phyloP scores from a whole-genome alignment of 1,140 invertebrate genomes.

The Drosophila novamexicana region DNA sequence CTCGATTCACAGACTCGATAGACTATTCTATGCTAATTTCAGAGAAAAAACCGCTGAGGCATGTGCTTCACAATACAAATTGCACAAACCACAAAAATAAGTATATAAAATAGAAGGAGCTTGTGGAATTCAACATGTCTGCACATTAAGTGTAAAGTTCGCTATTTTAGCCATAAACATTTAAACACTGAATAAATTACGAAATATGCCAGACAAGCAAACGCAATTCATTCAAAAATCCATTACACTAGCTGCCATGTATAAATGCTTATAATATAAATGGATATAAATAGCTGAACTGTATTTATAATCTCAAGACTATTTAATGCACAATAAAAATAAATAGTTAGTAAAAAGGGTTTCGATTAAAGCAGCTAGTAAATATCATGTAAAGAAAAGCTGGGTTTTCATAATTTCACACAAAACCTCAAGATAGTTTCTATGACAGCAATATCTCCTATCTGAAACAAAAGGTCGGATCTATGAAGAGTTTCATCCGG shows the following conservation, averaged over 20 bases:
- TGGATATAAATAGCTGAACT: too few relatives aligned
- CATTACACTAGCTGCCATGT: neutral
- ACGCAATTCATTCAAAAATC: constrained; percentile 4
- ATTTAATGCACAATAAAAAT: too few relatives aligned
- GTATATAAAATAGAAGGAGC: constrained; percentile 8
- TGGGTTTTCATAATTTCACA: too few relatives aligned
- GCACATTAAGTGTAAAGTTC: constrained; percentile 17
- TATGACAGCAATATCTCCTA: too few relatives aligned
- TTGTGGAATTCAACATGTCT: constrained; percentile 20
- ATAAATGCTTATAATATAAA: too few relatives aligned
- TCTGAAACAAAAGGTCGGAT: too few relatives aligned
- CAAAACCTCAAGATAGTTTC: too few relatives aligned
- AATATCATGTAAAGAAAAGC: too few relatives aligned
- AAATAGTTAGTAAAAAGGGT: too few relatives aligned
- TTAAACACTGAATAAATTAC: constrained; percentile 13
- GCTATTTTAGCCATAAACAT: constrained; percentile 11
- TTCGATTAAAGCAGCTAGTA: too few relatives aligned
- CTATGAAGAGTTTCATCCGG: too few relatives aligned
- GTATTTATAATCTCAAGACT: too few relatives aligned
- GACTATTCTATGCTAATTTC: constrained; percentile 30
- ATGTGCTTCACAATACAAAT: constrained; percentile 26
- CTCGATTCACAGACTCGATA: neutral
- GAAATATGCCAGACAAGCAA: constrained; percentile 14
- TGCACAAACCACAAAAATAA: constrained; percentile 20
- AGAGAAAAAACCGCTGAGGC: constrained; percentile 22